phyloP scores from a whole-genome alignment of 2,797 vertebrate genomes.

The Vultur gryphus region DNA sequence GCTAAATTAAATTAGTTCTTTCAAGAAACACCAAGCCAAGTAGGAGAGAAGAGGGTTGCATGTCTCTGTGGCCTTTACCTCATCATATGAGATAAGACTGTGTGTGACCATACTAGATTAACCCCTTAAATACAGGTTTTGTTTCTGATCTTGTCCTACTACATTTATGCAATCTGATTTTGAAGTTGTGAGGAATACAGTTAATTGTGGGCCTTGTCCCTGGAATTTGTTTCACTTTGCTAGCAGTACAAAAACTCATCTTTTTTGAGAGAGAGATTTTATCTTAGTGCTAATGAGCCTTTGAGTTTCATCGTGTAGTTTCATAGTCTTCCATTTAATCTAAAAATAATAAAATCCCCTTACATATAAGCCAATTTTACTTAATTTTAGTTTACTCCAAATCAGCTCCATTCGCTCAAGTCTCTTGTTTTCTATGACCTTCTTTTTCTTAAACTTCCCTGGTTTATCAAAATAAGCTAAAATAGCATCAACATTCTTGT shows the following conservation, averaged over 20 bases:
- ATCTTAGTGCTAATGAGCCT: background rate
- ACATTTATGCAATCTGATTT: background rate
- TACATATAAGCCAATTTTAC: accelerated
- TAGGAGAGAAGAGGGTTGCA: background rate
- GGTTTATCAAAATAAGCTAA: background rate
- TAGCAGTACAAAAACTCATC: background rate
- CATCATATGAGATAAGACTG: background rate
- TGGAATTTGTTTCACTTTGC: background rate
- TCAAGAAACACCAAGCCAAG: background rate
- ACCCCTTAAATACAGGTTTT: background rate
- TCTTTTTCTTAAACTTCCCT: background rate
- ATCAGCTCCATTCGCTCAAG: background rate
- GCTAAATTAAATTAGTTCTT: background rate
- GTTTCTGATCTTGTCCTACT: background rate
- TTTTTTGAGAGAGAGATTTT: background rate
- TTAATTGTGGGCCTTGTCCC: background rate
- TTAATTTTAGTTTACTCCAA: background rate
- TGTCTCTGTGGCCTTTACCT: background rate
- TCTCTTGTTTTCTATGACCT: background rate
- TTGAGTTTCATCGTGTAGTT: background rate
- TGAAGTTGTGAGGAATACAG: background rate
- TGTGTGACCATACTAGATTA: background rate
- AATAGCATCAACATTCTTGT: background rate
- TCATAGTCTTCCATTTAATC: background rate
- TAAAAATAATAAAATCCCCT: background rate